Percentiles rank a stretch among this genome's conserved stretches.
phyloP scores from a whole-genome alignment of 2,888 invertebrate genomes.

The Polietes domitor region DNA sequence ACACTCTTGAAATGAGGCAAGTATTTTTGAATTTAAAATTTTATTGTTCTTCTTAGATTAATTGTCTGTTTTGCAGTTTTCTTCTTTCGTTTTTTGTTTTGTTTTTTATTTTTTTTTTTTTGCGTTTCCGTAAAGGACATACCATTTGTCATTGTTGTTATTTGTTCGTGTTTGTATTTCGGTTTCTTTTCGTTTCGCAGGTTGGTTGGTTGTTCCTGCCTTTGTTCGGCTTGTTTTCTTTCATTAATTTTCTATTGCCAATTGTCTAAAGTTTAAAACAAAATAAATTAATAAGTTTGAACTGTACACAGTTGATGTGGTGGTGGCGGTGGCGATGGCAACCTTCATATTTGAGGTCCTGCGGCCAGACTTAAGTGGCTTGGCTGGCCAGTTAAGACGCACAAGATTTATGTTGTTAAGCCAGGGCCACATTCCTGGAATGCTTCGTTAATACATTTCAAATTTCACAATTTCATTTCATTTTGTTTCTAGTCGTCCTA shows the following conservation, averaged over 20 bases:
- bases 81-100: neutral
- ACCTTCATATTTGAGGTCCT: neutral
- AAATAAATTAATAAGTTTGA: conserved; percentile 16
- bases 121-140: neutral
- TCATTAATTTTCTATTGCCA: conserved; percentile 6
- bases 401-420: conserved; percentile 1
- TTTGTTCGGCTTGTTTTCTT: neutral
- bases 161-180: neutral
- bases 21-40: conserved; percentile 39
- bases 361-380: neutral
- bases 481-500: neutral
- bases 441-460: no score
- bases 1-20: neutral
- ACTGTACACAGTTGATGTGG: neutral
- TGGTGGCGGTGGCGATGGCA: no score
- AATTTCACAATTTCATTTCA: neutral
- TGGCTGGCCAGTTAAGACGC: no score
- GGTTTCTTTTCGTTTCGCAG: neutral
- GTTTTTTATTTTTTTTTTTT: neutral
- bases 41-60: conserved; percentile 41
- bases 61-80: conserved; percentile 28
- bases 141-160: conserved; percentile 2
- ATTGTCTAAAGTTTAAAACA: conserved; percentile 16
- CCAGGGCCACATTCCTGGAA: conserved; percentile 49
- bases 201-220: neutral